Conservation (phyloP, 2,888 invertebrate species). For the Mongoloraphidia duomilia region DNA sequence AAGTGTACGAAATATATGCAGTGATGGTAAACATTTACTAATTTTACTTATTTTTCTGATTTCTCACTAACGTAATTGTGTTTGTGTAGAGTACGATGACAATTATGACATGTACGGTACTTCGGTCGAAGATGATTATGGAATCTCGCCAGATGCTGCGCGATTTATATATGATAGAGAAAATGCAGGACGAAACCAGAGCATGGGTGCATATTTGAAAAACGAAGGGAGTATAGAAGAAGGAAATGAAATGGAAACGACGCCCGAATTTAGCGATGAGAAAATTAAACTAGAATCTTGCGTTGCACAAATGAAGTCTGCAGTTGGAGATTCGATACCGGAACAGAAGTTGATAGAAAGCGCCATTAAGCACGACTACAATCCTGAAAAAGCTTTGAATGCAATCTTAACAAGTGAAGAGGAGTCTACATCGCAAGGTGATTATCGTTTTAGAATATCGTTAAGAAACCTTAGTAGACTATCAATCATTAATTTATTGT, state of each 20-base stretch:
- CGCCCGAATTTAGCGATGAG: slow-evolving; percentile 9
- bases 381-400: slow-evolving; percentile 59
- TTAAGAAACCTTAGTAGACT: no score
- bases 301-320: slow-evolving; percentile 64
- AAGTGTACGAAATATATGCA: slow-evolving; percentile 68
- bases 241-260: slow-evolving; percentile 41
- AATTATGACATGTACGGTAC: slow-evolving; percentile 87
- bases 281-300: slow-evolving; percentile 68
- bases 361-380: slow-evolving; percentile 56
- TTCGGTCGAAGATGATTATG: slow-evolving; percentile 86
- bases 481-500: no score
- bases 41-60: slow-evolving; percentile 2
- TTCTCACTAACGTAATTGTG: slow-evolving; percentile 2
- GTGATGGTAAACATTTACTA: slow-evolving; percentile 43
- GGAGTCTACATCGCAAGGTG: no score
- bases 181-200: slow-evolving; percentile 43
- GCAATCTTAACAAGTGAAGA: slow-evolving; percentile 38
- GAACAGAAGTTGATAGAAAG: slow-evolving; percentile 58
- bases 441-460: no score
- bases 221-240: slow-evolving; percentile 54
- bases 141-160: slow-evolving; percentile 74
- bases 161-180: slow-evolving; percentile 78
- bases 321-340: slow-evolving; percentile 62
- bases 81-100: slow-evolving; percentile 64
- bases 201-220: slow-evolving; percentile 57